phyloP scores from a whole-genome alignment of 2,113 vertebrate genomes.

The Sinocyclocheilus grahami region DNA sequence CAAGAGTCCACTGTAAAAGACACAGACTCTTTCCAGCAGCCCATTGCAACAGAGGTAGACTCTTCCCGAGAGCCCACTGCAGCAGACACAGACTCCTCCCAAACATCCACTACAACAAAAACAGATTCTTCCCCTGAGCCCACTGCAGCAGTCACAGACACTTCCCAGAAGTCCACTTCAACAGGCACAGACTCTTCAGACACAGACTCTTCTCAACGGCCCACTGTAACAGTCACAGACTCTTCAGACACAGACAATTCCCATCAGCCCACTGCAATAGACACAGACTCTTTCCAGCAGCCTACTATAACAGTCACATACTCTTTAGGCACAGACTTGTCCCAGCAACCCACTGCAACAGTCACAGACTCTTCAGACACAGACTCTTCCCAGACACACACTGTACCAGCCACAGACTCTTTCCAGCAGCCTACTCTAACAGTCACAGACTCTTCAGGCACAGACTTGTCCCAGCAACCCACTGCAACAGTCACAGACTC shows the following conservation, averaged over 20 bases:
- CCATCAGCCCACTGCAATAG: background rate
- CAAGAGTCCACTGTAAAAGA: background rate
- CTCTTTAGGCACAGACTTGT: no score
- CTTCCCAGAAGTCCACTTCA: background rate
- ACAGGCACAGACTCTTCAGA: background rate
- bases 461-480: background rate
- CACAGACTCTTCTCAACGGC: no score
- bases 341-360: background rate
- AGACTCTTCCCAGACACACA: background rate
- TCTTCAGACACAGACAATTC: background rate
- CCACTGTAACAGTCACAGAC: no score
- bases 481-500: background rate
- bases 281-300: background rate
- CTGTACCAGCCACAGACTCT: background rate
- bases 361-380: no score
- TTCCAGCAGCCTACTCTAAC: background rate
- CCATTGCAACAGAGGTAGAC: background rate
- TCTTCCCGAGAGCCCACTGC: background rate
- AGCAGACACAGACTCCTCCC: background rate
- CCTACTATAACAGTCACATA: background rate
- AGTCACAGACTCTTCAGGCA: no score
- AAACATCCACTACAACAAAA: fast-evolving
- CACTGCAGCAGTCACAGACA: background rate
- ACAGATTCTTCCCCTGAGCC: background rate
- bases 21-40: background rate